Evolutionary conservation across 2,888 invertebrate species (phyloP), one percentile per base, ranked within the genome.

Genomic region (Laspeyria flexula): DNA sequence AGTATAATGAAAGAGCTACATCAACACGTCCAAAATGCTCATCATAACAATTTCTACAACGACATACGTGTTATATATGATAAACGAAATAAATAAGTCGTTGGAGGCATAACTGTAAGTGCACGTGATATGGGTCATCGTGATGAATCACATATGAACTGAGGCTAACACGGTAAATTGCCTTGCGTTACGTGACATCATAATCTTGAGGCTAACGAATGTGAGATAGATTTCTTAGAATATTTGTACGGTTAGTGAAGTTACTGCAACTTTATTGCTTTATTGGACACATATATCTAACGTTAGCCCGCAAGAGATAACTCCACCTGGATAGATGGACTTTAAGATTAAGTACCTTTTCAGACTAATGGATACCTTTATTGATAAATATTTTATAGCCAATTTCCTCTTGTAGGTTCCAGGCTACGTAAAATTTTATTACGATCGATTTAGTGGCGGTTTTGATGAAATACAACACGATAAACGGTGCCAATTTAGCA

Each of bases 131-230:
- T 87, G 72, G 88, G 88, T 81, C 83, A 78, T 53, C 55, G 68
- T 73, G 77, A 82, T 86, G 85, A 86, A 80, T 88, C 86, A 85
- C 75, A 83, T 71, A 72, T 79, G 78, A 79, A 77, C 76, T 73
- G 60, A 60, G 72, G 73, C 70, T 71, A 73, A 71, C 70, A 75
- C 74, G 71, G 75, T 61, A 70, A 76, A 74, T 71, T 71, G 66
- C 68, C 72, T 74, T 77, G 72, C 68, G 73, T 73, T 82, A 85
- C 85, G 85, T 86, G 85, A 86, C 78, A 77, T 67, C 62, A 69
- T 83, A 81, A 83, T 74, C 71, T 66, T 60, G 44, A 44, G 49
- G 45, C 44, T 66, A 49, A 62, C 59, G 55, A 64, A 60, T 60
- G 68, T 55, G 46, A 55, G 54, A 60, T 49, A 48, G 43, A 35